These are phyloP conservation scores for Byasa hedistus DNA, from an alignment of 2,888 invertebrate genomes.

Conservation along the genomic window DNA sequence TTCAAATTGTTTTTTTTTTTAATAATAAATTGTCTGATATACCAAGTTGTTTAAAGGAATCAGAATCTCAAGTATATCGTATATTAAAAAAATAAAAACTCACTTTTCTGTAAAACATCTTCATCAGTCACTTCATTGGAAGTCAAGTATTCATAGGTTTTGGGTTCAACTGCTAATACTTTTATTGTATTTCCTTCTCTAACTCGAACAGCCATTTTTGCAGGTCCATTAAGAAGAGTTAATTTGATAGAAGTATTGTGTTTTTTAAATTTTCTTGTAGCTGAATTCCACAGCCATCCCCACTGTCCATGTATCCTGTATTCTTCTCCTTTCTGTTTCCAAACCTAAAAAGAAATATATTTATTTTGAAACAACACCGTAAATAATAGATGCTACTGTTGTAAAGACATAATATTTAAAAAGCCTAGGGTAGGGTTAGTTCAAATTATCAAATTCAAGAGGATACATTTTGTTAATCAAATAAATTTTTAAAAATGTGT, in stretches of 20 bases:
- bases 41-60: not conserved
- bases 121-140: slow-evolving; percentile 76
- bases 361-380: not conserved
- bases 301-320: slow-evolving; percentile 97
- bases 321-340: slow-evolving; percentile 98
- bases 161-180: slow-evolving; percentile 88
- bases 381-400: not conserved
- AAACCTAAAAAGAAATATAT: slow-evolving; percentile 9
- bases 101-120: slow-evolving; percentile 68
- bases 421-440: not conserved
- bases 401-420: not conserved
- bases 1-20: too few relatives aligned
- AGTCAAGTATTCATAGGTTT: slow-evolving; percentile 86
- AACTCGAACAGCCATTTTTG: slow-evolving; percentile 88
- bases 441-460: too few relatives aligned
- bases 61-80: not conserved
- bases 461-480: too few relatives aligned
- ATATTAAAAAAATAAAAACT: slow-evolving; percentile 38
- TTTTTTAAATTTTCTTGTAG: slow-evolving; percentile 82
- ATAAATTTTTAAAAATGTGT: too few relatives aligned
- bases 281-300: slow-evolving; percentile 97
- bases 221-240: slow-evolving; percentile 79
- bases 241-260: slow-evolving; percentile 49
- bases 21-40: too few relatives aligned
- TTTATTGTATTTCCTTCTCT: slow-evolving; percentile 85